These are phyloP conservation scores for Polyergus mexicanus DNA, from an alignment of 1,140 invertebrate genomes.

Conservation along the genomic window DNA sequence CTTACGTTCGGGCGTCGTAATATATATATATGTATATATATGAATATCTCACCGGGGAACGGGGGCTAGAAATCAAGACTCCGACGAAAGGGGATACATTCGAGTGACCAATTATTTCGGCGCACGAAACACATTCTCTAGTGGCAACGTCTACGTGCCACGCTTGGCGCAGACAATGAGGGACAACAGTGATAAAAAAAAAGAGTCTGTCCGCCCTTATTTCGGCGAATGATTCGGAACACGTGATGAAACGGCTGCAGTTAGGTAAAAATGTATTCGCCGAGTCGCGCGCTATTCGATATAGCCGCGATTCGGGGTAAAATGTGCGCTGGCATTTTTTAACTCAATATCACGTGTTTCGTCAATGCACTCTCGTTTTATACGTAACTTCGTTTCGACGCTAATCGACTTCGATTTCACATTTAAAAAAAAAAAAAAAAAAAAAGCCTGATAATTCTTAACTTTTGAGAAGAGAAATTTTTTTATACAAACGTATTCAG, in stretches of 20 bases:
- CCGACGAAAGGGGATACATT: constrained; percentile 9
- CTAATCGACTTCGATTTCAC: constrained; percentile 34
- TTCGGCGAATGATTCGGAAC: constrained; percentile 12
- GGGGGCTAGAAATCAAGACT: constrained; percentile 40
- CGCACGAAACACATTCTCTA: constrained; percentile 66
- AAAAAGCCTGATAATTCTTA: background rate
- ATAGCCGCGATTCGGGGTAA: background rate
- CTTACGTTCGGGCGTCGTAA: constrained; percentile 60
- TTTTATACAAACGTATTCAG: background rate
- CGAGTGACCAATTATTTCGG: constrained; percentile 73
- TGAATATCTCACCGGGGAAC: constrained; percentile 52
- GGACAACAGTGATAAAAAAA: constrained; percentile 52
- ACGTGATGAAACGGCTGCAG: constrained; percentile 28
- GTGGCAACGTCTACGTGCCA: background rate
- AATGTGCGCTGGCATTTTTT: constrained; percentile 41
- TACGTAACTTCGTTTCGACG: constrained; percentile 38
- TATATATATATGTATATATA: constrained; percentile 28
- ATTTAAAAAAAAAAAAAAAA: constrained; percentile 1
- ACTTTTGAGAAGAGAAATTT: background rate
- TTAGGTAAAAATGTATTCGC: constrained; percentile 2
- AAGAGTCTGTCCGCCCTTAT: background rate
- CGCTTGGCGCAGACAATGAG: constrained; percentile 28
- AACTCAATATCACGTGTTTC: constrained; percentile 43
- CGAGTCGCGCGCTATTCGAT: background rate
- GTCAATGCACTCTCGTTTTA: constrained; percentile 40